Evolutionary conservation across 2,888 invertebrate genomes (phyloP).

Genomic region (Cephus sareptanus): DNA sequence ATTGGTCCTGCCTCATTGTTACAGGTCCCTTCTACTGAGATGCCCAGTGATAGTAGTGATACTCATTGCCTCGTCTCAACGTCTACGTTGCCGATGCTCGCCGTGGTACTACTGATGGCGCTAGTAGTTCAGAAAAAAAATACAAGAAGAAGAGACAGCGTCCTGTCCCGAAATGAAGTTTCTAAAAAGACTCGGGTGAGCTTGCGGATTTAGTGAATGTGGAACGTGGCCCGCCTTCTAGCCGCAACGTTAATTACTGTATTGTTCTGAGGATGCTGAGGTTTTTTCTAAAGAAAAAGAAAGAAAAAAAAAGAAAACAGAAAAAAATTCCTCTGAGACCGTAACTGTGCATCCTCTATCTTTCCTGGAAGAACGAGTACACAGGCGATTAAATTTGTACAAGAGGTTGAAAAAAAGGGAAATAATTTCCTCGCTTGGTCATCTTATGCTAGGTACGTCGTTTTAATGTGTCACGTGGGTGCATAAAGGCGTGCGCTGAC

Average conservation of each 20-base stretch:
- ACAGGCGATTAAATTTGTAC: neutral
- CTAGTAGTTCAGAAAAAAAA: neutral
- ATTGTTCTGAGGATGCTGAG: neutral
- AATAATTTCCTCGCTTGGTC: neutral
- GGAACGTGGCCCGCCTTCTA: neutral
- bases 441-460: neutral
- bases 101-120: neutral
- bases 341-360: neutral
- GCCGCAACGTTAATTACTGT: neutral
- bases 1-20: neutral
- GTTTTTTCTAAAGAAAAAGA: neutral
- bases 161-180: neutral
- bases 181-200: neutral
- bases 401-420: neutral
- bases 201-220: neutral
- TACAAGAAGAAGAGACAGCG: neutral
- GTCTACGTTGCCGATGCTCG: neutral
- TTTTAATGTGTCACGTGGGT: neutral
- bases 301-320: neutral
- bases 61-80: too few species aligned
- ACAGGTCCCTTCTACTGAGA: neutral
- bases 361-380: neutral
- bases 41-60: neutral
- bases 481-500: neutral
- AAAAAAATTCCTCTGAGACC: neutral